These are phyloP conservation scores for Willisornis vidua DNA, from an alignment of 2,113 vertebrate species.

Conservation along the genomic window DNA sequence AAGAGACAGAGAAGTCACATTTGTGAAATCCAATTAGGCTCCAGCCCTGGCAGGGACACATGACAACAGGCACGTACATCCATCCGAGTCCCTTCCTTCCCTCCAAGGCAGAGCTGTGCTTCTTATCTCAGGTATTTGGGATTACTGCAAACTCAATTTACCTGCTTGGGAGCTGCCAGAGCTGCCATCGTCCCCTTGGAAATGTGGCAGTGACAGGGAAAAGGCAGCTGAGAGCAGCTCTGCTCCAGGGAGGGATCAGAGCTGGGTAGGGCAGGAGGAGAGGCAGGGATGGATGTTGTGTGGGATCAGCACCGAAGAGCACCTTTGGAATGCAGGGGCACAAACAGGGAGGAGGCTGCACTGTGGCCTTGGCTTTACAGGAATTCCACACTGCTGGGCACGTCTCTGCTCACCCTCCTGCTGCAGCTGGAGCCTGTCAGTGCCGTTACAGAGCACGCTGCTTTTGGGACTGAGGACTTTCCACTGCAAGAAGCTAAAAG, in stretches of 20 bases:
- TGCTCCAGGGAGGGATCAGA: not conserved
- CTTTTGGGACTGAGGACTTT: not conserved
- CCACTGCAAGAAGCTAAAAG: not conserved
- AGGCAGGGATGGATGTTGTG: not conserved
- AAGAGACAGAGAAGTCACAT: not conserved
- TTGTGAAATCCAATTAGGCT: constrained; percentile 48
- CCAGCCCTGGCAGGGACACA: not conserved
- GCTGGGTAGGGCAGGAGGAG: not conserved
- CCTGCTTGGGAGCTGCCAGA: not conserved
- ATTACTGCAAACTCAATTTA: not conserved
- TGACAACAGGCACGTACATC: not conserved
- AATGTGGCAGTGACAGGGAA: not conserved
- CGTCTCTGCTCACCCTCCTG: not conserved
- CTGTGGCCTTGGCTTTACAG: not conserved
- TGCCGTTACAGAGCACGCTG: not conserved
- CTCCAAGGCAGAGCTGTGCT: not conserved
- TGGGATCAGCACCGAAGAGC: fast-evolving
- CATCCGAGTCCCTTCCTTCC: not conserved
- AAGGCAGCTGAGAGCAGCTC: not conserved
- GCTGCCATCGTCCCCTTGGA: not conserved
- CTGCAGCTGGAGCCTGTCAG: not conserved
- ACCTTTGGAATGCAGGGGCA: not conserved
- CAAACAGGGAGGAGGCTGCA: not conserved
- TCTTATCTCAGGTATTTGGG: not conserved
- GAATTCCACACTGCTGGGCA: not conserved